Conservation (phyloP, 1,140 invertebrate genomes). For the Reticulitermes speratus region DNA sequence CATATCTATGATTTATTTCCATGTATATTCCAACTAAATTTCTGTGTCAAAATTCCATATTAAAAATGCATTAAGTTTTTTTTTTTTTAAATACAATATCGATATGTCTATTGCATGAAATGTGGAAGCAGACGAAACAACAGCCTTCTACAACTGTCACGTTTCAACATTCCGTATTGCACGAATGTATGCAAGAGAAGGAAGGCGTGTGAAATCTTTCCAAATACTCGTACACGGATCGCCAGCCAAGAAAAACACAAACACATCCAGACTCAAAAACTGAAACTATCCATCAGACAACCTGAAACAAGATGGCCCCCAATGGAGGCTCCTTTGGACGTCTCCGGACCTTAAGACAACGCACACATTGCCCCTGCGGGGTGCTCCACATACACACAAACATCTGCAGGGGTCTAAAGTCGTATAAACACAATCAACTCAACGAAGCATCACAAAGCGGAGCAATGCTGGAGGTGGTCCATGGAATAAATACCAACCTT, state of each 20-base stretch:
- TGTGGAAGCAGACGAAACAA: too few relatives aligned
- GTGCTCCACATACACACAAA: not conserved
- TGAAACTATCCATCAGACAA: not conserved
- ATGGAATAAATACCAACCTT: too few relatives aligned
- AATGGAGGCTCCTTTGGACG: not conserved
- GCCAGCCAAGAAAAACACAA: not conserved
- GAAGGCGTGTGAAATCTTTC: too few relatives aligned
- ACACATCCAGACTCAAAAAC: not conserved
- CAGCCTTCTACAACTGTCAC: too few relatives aligned
- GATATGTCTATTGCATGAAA: too few relatives aligned
- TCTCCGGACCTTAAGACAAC: not conserved
- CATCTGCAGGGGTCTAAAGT: not conserved
- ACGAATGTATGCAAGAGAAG: too few relatives aligned
- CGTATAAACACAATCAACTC: not conserved
- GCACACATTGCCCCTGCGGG: not conserved
- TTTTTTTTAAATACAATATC: too few relatives aligned
- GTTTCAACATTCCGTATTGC: too few relatives aligned
- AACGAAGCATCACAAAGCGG: not conserved
- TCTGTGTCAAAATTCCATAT: too few relatives aligned
- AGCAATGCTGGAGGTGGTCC: not conserved
- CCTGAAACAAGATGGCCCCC: not conserved
- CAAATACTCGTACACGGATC: not conserved
- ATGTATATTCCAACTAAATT: too few relatives aligned
- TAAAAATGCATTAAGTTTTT: too few relatives aligned
- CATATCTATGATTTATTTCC: too few relatives aligned